These are phyloP conservation scores for Onthophagus taurus DNA, from an alignment of 1,140 invertebrate genomes.

Conservation along the genomic window DNA sequence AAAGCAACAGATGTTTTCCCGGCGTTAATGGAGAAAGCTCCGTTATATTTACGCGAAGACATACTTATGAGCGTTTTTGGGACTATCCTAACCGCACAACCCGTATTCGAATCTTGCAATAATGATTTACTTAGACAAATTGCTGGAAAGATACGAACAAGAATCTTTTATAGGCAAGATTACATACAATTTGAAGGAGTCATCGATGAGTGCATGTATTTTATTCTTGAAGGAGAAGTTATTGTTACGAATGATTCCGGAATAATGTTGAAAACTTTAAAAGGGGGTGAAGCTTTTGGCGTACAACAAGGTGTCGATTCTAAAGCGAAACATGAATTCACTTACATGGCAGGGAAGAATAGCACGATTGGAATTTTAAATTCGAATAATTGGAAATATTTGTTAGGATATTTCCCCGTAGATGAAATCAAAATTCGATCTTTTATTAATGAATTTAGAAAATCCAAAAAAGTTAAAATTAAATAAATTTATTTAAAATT, in stretches of 20 bases:
- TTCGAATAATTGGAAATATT: slow-evolving; percentile 3
- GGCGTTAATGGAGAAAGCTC: background rate
- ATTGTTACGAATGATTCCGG: background rate
- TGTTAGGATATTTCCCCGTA: slow-evolving; percentile 5
- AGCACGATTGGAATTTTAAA: background rate
- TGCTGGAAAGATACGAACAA: background rate
- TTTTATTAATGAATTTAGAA: too few species aligned
- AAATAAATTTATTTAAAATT: too few species aligned
- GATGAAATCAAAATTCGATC: too few species aligned
- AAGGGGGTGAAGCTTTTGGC: background rate
- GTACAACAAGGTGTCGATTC: slow-evolving; percentile 4
- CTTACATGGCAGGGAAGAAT: background rate
- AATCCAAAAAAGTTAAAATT: too few species aligned
- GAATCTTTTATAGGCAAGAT: background rate
- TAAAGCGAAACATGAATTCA: background rate
- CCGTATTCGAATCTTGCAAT: slow-evolving; percentile 3
- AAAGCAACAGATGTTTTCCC: background rate
- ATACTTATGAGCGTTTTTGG: slow-evolving; percentile 2
- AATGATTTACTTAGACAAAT: slow-evolving; percentile 6
- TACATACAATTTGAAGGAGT: slow-evolving; percentile 9
- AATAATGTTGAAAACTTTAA: background rate
- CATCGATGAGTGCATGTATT: slow-evolving; percentile 8
- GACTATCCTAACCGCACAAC: background rate
- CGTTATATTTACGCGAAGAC: slow-evolving; percentile 1
- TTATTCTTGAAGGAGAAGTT: slow-evolving; percentile 5